A percentile compares a stretch with the other conserved stretches of the same genome.
phyloP scores from a whole-genome alignment of 2,113 vertebrate species.

The Camelus dromedarius region DNA sequence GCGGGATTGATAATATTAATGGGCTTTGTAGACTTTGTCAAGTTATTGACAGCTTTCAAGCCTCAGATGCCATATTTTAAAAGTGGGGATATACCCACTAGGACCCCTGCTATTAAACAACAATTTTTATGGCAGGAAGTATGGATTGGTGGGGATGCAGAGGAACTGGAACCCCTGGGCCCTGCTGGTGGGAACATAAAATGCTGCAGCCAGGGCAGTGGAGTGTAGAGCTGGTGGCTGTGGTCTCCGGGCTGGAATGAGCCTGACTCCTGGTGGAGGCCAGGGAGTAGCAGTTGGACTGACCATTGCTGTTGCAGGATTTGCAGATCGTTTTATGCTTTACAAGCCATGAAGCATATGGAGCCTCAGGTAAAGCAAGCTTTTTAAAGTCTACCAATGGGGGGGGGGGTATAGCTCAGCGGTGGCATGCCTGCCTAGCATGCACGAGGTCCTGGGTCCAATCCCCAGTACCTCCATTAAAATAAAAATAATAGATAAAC shows the following conservation, averaged over 20 bases:
- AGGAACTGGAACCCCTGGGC: not conserved
- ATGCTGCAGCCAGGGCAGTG: not conserved
- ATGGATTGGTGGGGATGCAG: too few relatives aligned
- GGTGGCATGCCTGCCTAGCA: too few relatives aligned
- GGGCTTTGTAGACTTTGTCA: not conserved
- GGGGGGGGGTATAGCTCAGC: too few relatives aligned
- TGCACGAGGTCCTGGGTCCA: too few relatives aligned
- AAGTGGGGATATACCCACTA: too few relatives aligned
- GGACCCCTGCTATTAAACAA: not conserved
- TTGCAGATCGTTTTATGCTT: conserved; percentile 88
- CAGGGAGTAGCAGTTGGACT: not conserved
- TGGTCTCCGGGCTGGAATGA: not conserved
- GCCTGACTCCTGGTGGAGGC: not conserved
- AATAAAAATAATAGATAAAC: too few relatives aligned
- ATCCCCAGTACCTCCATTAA: too few relatives aligned
- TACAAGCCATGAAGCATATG: conserved; percentile 91
- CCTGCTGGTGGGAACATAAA: not conserved
- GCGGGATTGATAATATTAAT: fast-evolving
- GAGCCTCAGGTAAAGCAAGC: conserved; percentile 92
- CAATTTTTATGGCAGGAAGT: not conserved
- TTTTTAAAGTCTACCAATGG: conserved; percentile 88
- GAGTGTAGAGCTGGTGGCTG: too few relatives aligned
- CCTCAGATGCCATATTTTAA: not conserved
- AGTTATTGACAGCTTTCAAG: not conserved
- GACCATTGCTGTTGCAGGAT: not conserved